phyloP scores from a whole-genome alignment of 1,140 invertebrate species.

The Aphaenogaster ashmeadi region DNA sequence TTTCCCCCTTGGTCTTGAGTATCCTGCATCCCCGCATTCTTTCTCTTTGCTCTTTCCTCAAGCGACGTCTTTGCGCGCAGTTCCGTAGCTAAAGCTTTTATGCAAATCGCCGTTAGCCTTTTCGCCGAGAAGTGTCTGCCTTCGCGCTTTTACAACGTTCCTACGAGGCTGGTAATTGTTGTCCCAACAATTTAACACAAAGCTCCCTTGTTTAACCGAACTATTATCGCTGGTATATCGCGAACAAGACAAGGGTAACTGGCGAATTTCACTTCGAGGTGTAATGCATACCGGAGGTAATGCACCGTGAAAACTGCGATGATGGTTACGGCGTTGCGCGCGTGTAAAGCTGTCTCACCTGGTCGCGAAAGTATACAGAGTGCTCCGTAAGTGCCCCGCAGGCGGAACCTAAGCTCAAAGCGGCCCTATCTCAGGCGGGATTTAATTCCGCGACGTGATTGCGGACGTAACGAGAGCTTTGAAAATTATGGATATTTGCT shows the following conservation, averaged over 20 bases:
- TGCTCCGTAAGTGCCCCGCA: slow-evolving; percentile 41
- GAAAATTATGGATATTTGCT: slow-evolving; percentile 51
- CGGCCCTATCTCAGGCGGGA: slow-evolving; percentile 18
- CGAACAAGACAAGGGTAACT: slow-evolving; percentile 11
- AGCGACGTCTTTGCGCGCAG: slow-evolving; percentile 13
- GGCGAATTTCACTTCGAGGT: slow-evolving; percentile 46
- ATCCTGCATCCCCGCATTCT: background rate
- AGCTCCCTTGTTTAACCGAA: slow-evolving; percentile 31
- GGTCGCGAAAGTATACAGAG: slow-evolving; percentile 48
- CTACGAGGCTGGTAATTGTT: slow-evolving; percentile 20
- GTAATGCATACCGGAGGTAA: slow-evolving; percentile 35
- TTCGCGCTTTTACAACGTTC: background rate
- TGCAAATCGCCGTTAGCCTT: slow-evolving; percentile 51
- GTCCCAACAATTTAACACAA: slow-evolving; percentile 42
- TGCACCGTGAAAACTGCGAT: slow-evolving; percentile 33
- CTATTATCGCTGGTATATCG: slow-evolving; percentile 24
- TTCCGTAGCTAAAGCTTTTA: slow-evolving; percentile 45
- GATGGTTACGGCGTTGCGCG: background rate
- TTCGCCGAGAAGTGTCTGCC: slow-evolving; percentile 8
- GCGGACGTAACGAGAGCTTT: slow-evolving; percentile 46
- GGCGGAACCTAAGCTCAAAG: slow-evolving; percentile 50
- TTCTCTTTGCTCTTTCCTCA: background rate
- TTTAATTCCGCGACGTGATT: slow-evolving; percentile 58
- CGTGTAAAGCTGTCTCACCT: slow-evolving; percentile 20
- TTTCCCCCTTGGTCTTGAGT: background rate